Evolutionary conservation across 2,888 invertebrate genomes (phyloP).

Genomic region (Tenthredo livida): DNA sequence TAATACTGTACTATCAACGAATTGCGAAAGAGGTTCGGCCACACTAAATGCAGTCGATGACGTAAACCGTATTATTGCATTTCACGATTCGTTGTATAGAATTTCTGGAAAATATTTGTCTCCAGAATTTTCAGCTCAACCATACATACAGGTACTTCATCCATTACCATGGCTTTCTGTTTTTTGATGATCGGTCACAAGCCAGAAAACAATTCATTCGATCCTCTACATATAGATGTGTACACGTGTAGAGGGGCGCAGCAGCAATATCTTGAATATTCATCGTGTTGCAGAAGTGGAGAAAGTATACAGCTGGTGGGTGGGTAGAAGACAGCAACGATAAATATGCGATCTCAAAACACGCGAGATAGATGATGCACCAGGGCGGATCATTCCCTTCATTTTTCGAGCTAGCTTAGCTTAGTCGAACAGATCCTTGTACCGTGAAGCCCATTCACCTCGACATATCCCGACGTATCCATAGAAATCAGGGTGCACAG

Average conservation of each 20-base stretch:
- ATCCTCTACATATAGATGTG: background rate
- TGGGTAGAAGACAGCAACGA: background rate
- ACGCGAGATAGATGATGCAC: background rate
- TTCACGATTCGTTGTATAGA: background rate
- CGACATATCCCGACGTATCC: background rate
- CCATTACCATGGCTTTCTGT: too few relatives aligned
- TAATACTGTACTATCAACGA: background rate
- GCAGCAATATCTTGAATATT: slow-evolving; percentile 25
- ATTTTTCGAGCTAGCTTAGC: background rate
- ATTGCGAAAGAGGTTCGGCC: background rate
- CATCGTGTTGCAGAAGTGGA: background rate
- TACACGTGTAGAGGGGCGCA: background rate
- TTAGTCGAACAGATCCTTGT: background rate
- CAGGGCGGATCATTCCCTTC: background rate
- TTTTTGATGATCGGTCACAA: slow-evolving; percentile 16
- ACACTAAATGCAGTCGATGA: background rate
- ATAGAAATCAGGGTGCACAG: background rate
- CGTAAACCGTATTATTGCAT: background rate
- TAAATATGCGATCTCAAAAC: slow-evolving; percentile 9
- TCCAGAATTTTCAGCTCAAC: too few relatives aligned
- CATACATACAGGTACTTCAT: too few relatives aligned
- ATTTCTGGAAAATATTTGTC: background rate
- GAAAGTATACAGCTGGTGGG: background rate
- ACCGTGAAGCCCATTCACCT: slow-evolving; percentile 25
- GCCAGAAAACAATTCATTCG: background rate